phyloP scores from a whole-genome alignment of 2,113 vertebrate species.

The Manacus vitellinus region DNA sequence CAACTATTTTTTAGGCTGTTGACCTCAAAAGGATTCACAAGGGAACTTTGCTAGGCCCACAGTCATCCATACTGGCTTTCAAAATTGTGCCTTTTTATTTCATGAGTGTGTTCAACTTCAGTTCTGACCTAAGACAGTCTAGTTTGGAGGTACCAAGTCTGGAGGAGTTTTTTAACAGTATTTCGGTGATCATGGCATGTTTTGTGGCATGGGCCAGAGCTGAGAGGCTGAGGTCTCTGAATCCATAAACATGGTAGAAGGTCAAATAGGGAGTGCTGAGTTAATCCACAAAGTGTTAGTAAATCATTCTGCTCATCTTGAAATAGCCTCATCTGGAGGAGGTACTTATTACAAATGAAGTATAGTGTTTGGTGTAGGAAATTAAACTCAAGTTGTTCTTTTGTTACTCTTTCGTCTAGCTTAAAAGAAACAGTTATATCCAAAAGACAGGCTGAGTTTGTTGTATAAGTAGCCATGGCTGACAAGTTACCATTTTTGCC shows the following conservation, averaged over 20 bases:
- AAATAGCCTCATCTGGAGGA: background rate
- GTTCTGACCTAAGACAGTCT: background rate
- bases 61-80: background rate
- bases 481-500: background rate
- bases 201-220: background rate
- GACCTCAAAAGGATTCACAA: background rate
- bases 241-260: background rate
- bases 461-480: background rate
- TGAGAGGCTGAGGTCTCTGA: background rate
- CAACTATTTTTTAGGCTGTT: background rate
- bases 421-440: background rate
- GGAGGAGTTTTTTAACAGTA: background rate
- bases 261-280: background rate
- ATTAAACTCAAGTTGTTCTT: background rate
- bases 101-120: background rate
- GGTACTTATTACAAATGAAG: background rate
- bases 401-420: background rate
- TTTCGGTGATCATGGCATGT: background rate
- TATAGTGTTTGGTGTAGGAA: background rate
- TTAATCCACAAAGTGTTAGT: accelerated
- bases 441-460: background rate
- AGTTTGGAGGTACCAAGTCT: background rate
- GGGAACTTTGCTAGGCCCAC: background rate
- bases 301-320: conserved; percentile 1
- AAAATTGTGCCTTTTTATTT: background rate